phyloP scores from a whole-genome alignment of 1,140 invertebrate genomes.

The Aphaenogaster rudis region DNA sequence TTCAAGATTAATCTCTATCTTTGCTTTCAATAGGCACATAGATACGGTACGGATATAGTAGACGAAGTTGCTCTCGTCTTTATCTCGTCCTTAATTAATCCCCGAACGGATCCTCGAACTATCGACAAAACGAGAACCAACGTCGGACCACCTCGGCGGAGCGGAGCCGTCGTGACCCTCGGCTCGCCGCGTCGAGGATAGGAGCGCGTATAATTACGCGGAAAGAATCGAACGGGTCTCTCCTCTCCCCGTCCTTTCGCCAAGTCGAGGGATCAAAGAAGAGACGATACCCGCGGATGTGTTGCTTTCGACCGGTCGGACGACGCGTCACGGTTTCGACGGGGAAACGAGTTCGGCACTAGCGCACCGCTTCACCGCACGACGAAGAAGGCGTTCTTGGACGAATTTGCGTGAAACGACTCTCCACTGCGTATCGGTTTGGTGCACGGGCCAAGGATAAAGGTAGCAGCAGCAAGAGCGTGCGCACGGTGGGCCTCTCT shows the following conservation, averaged over 20 bases:
- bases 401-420: constrained; percentile 85
- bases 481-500: constrained; percentile 14
- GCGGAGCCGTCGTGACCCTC: constrained; percentile 58
- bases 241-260: constrained; percentile 70
- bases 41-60: constrained; percentile 3
- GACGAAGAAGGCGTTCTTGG: constrained; percentile 73
- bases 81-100: constrained; percentile 70
- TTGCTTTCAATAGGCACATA: neutral
- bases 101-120: constrained; percentile 52
- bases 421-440: constrained; percentile 70
- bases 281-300: constrained; percentile 76
- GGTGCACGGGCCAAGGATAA: constrained; percentile 72
- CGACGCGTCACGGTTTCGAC: constrained; percentile 82
- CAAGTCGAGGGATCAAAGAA: constrained; percentile 80
- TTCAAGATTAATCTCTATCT: constrained; percentile 13
- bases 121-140: constrained; percentile 53
- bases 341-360: constrained; percentile 74
- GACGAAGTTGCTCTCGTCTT: constrained; percentile 31
- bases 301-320: constrained; percentile 75
- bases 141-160: constrained; percentile 38
- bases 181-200: constrained; percentile 29
- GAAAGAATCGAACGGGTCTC: constrained; percentile 75
- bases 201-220: constrained; percentile 79
- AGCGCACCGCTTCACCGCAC: constrained; percentile 26
- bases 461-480: constrained; percentile 71